Conservation (phyloP, 2,113 vertebrate species). For the Vanacampus margaritifer region DNA sequence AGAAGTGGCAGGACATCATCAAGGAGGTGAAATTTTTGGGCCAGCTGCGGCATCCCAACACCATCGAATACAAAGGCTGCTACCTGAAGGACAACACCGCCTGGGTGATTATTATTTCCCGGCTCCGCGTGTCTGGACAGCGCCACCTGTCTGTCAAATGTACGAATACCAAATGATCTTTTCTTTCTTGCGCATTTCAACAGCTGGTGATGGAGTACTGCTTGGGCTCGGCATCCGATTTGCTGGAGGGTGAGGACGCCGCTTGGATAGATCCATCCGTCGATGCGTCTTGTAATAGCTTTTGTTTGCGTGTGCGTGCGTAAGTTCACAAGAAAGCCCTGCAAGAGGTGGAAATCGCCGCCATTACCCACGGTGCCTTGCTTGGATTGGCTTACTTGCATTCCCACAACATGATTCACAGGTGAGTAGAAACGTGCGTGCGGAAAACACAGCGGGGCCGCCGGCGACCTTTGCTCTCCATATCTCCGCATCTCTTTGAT, state of each 20-base stretch:
- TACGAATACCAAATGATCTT: neutral
- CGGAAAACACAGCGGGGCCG: too few species aligned
- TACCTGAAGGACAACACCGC: constrained; percentile 98
- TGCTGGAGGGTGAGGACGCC: constrained; percentile 86
- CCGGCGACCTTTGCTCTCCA: too few species aligned
- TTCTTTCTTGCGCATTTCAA: constrained; percentile 62
- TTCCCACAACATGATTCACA: constrained; percentile 96
- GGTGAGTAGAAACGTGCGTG: constrained; percentile 68
- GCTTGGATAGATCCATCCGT: too few species aligned
- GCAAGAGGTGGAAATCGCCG: constrained; percentile 98
- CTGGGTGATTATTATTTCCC: constrained; percentile 80
- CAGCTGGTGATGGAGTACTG: constrained; percentile 99
- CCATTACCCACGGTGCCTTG: constrained; percentile 99
- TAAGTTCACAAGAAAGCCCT: constrained; percentile 99
- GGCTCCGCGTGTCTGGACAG: neutral
- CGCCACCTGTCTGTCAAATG: constrained; percentile 5
- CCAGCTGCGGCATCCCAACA: constrained; percentile 95
- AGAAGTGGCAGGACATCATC: constrained; percentile 99
- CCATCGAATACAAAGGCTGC: constrained; percentile 98
- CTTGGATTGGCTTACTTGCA: constrained; percentile 97
- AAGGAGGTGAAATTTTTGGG: constrained; percentile 96
- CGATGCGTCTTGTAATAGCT: too few species aligned
- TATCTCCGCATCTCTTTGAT: too few species aligned
- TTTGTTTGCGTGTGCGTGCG: too few species aligned
- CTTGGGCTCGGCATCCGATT: constrained; percentile 95